Conservation (phyloP, 1,140 invertebrate species). For the Trichonephila clavata region DNA sequence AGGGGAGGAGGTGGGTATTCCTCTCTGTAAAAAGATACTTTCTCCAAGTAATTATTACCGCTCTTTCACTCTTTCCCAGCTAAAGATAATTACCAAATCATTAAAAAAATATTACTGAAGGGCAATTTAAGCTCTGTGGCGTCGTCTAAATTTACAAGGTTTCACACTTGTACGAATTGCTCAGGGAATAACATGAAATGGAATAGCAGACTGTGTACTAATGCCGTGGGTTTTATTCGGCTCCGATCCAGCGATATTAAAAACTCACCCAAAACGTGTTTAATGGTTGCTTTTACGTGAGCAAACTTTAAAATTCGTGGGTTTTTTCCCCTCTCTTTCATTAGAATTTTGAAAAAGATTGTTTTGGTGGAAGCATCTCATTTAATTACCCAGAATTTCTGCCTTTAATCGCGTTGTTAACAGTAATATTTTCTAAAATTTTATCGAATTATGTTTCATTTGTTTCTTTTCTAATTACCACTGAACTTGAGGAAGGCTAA, state of each 20-base stretch:
- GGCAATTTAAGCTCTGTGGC: conserved; percentile 18
- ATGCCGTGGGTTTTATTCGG: not conserved
- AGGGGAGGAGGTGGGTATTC: not conserved
- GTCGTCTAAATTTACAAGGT: conserved; percentile 31
- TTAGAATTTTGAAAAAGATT: not conserved
- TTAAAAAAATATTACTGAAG: conserved; percentile 55
- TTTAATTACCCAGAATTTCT: not conserved
- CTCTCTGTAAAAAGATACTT: conserved; percentile 56
- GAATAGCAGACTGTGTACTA: not conserved
- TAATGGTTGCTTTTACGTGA: conserved; percentile 14
- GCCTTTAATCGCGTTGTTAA: not conserved
- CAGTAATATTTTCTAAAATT: not conserved
- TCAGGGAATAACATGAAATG: conserved; percentile 14
- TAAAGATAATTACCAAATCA: conserved; percentile 60
- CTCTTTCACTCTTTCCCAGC: conserved; percentile 39
- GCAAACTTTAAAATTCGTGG: not conserved
- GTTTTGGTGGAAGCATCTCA: not conserved
- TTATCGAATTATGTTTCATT: not conserved
- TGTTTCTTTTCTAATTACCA: not conserved
- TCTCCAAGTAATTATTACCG: conserved; percentile 60
- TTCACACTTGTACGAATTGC: conserved; percentile 63
- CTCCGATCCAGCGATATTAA: not conserved
- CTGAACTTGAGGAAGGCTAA: too few relatives aligned
- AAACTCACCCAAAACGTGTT: conserved; percentile 25
- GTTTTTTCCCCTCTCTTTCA: not conserved